Percentiles rank a stretch among this genome's conserved stretches.
Evolutionary conservation across 2,797 vertebrate genomes (phyloP).

Genomic region (Cyclopterus lumpus): DNA sequence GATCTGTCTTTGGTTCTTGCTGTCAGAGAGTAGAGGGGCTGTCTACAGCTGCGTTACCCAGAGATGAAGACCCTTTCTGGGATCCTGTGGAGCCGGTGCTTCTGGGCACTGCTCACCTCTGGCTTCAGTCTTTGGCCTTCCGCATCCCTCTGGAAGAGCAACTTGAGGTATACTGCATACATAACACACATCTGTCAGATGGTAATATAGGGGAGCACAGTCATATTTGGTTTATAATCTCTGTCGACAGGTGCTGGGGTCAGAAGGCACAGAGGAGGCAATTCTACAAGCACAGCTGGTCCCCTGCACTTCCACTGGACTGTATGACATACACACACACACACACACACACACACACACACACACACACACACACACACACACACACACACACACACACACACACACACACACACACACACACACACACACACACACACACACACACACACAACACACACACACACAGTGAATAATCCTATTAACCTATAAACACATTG

Average conservation of each 20-base stretch:
- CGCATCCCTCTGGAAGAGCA: constrained; percentile 88
- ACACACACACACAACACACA: constrained; percentile 28
- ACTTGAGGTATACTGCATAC: constrained; percentile 72
- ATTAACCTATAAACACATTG: neutral
- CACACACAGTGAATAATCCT: constrained; percentile 3
- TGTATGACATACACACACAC: constrained; percentile 74
- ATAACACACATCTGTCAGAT: neutral
- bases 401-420: constrained; percentile 37
- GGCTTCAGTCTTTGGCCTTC: constrained; percentile 91
- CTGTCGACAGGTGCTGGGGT: constrained; percentile 82
- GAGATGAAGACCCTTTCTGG: constrained; percentile 91
- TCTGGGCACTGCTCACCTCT: constrained; percentile 89
- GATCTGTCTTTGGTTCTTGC: neutral
- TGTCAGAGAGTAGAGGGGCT: constrained; percentile 67
- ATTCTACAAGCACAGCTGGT: constrained; percentile 83
- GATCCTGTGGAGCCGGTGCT: constrained; percentile 88
- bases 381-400: constrained; percentile 10
- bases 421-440: constrained; percentile 8
- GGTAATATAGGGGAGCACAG: neutral
- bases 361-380: neutral
- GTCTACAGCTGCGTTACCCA: constrained; percentile 60
- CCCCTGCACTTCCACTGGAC: constrained; percentile 86
- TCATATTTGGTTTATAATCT: constrained; percentile 11
- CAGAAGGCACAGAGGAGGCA: constrained; percentile 88
- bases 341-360: constrained; percentile 12